phyloP scores from a whole-genome alignment of 2,888 invertebrate species.

The Plagodis dolabraria region DNA sequence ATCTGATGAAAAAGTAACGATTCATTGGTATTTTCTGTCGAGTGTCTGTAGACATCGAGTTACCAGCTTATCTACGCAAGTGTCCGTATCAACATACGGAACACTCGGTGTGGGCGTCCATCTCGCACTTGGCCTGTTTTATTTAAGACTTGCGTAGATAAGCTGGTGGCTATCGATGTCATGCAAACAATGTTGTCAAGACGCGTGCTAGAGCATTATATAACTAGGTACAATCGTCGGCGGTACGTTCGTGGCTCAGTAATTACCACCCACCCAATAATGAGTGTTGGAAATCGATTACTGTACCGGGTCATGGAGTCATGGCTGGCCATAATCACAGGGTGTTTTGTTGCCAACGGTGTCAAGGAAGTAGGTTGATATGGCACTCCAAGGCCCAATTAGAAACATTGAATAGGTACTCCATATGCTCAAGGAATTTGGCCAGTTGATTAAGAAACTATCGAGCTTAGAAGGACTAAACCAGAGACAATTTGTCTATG shows the following conservation, averaged over 20 bases:
- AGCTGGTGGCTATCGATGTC: too few relatives aligned
- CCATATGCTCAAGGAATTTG: background rate
- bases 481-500: too few relatives aligned
- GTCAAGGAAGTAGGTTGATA: slow-evolving; percentile 16
- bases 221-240: slow-evolving; percentile 1
- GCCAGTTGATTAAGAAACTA: too few relatives aligned
- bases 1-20: too few relatives aligned
- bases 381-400: slow-evolving; percentile 2
- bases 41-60: too few relatives aligned
- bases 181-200: slow-evolving; percentile 8
- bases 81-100: too few relatives aligned
- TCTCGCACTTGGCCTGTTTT: too few relatives aligned
- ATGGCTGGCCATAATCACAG: slow-evolving; percentile 15
- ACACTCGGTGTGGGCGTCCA: too few relatives aligned
- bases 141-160: too few relatives aligned
- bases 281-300: slow-evolving; percentile 23
- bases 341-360: slow-evolving; percentile 11
- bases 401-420: background rate
- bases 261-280: slow-evolving; percentile 23
- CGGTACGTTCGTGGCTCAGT: slow-evolving; percentile 8
- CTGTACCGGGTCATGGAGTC: slow-evolving; percentile 15
- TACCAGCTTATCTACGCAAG: too few relatives aligned
- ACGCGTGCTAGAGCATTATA: slow-evolving; percentile 10
- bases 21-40: too few relatives aligned
- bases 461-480: too few relatives aligned